Percentiles rank a stretch among this genome's conserved stretches.
These are phyloP conservation scores for Spea bombifrons DNA, from an alignment of 2,113 vertebrate species.

Conservation along the genomic window DNA sequence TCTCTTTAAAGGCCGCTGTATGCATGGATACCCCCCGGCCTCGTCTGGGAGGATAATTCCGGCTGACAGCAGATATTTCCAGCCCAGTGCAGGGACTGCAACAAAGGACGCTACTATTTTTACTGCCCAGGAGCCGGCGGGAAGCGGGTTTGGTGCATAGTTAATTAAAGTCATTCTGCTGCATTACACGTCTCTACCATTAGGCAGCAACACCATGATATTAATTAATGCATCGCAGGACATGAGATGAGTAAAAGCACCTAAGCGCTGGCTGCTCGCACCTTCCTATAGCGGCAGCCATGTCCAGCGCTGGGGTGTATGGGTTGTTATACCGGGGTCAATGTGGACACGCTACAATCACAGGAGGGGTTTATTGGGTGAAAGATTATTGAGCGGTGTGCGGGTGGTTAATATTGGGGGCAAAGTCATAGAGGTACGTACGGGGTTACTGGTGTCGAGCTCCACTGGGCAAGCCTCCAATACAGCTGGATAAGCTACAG, in stretches of 20 bases:
- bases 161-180: background rate
- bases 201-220: background rate
- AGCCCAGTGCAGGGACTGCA: background rate
- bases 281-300: too few species aligned
- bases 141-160: background rate
- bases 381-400: too few species aligned
- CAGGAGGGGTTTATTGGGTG: too few species aligned
- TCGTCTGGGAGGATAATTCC: background rate
- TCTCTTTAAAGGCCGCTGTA: background rate
- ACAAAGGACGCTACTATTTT: background rate
- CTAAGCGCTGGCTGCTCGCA: too few species aligned
- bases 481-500: too few species aligned
- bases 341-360: too few species aligned
- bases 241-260: rapidly evolving
- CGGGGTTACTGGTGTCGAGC: too few species aligned
- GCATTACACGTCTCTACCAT: background rate
- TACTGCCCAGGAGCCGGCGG: rapidly evolving
- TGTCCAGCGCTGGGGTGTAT: too few species aligned
- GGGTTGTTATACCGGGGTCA: too few species aligned
- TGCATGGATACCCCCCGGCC: background rate
- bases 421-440: too few species aligned
- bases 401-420: too few species aligned
- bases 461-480: too few species aligned
- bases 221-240: slow-evolving; percentile 23
- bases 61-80: background rate